Evolutionary conservation across 1,140 invertebrate genomes (phyloP).

Genomic region (Vanessa tameamea): DNA sequence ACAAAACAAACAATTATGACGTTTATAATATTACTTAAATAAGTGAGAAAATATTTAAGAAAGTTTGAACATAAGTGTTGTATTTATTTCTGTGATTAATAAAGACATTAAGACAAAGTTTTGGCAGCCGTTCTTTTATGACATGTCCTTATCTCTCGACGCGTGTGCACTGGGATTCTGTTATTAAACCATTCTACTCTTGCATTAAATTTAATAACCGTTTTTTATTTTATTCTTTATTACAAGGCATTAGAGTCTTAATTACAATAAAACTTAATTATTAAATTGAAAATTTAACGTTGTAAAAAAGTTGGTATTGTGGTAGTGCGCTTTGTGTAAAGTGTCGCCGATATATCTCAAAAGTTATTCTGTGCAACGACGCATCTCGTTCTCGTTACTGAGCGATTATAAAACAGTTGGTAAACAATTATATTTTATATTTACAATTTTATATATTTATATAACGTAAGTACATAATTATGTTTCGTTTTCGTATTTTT

Average conservation of each 20-base stretch:
- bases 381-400: constrained; percentile 27
- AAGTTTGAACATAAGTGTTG: not conserved
- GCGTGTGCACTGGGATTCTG: constrained; percentile 46
- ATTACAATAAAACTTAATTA: constrained; percentile 3
- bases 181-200: constrained; percentile 18
- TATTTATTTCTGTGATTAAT: constrained; percentile 22
- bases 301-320: constrained; percentile 60
- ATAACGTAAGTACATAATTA: too few relatives aligned
- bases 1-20: too few relatives aligned
- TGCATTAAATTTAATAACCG: constrained; percentile 20
- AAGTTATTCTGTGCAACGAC: constrained; percentile 55
- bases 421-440: too few relatives aligned
- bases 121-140: constrained; percentile 65
- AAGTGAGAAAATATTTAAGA: not conserved
- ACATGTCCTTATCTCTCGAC: constrained; percentile 69
- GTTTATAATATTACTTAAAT: too few relatives aligned
- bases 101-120: constrained; percentile 67
- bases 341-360: constrained; percentile 71
- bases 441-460: too few relatives aligned
- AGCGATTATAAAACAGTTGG: not conserved
- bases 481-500: too few relatives aligned
- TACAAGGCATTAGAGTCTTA: constrained; percentile 40
- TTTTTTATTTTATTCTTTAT: constrained; percentile 28
- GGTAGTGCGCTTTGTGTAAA: constrained; percentile 64
- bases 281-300: constrained; percentile 14